These are phyloP conservation scores for Melanostigma gelatinosum DNA, from an alignment of 2,113 vertebrate genomes.

Conservation along the genomic window DNA sequence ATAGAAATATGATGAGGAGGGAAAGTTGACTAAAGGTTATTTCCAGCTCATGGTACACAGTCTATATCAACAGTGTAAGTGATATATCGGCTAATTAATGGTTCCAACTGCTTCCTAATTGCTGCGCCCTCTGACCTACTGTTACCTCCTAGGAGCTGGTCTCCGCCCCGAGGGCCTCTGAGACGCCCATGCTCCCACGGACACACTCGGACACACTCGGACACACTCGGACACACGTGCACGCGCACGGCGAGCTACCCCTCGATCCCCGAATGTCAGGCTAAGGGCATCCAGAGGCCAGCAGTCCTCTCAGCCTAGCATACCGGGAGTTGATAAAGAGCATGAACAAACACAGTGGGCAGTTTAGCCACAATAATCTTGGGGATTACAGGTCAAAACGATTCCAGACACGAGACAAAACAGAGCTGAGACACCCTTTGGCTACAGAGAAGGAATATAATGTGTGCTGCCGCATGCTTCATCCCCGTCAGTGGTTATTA, in stretches of 20 bases:
- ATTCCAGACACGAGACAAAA: slow-evolving; percentile 63
- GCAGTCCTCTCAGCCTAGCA: slow-evolving; percentile 65
- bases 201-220: slow-evolving; percentile 32
- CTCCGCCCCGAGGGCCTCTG: slow-evolving; percentile 63
- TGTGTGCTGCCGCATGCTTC: slow-evolving; percentile 11
- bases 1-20: slow-evolving; percentile 54
- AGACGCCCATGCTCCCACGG: slow-evolving; percentile 26
- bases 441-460: slow-evolving; percentile 38
- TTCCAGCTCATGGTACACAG: slow-evolving; percentile 37
- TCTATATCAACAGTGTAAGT: slow-evolving; percentile 66
- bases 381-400: slow-evolving; percentile 77
- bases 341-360: slow-evolving; percentile 74
- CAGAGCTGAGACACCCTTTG: slow-evolving; percentile 20
- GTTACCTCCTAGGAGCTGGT: slow-evolving; percentile 64
- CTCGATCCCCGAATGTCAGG: slow-evolving; percentile 79
- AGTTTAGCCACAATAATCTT: slow-evolving; percentile 78
- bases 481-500: slow-evolving; percentile 14
- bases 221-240: slow-evolving; percentile 21
- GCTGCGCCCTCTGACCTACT: slow-evolving; percentile 60
- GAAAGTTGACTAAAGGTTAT: slow-evolving; percentile 68
- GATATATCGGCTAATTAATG: slow-evolving; percentile 77
- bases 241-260: slow-evolving; percentile 56
- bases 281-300: slow-evolving; percentile 75
- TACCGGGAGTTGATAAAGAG: slow-evolving; percentile 75
- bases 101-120: slow-evolving; percentile 75